Evolutionary conservation across 2,888 invertebrate species (phyloP).

Genomic region (Gonocerus acuteangulatus): DNA sequence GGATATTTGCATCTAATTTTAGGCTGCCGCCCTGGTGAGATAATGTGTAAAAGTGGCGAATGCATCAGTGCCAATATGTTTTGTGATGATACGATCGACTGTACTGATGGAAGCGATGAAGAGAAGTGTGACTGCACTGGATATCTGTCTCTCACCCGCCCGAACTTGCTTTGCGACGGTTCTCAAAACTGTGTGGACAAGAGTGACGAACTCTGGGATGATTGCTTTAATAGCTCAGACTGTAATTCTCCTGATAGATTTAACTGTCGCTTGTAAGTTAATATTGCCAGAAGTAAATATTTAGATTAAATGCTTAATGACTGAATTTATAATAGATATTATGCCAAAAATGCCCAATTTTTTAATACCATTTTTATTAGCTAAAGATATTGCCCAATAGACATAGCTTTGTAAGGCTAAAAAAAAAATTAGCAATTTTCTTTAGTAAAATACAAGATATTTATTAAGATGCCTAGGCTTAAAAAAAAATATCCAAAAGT

Average conservation of each 20-base stretch:
- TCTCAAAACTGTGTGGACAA: conserved; percentile 67
- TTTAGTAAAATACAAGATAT: too few relatives aligned
- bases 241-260: not conserved
- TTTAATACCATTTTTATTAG: too few relatives aligned
- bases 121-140: conserved; percentile 58
- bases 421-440: too few relatives aligned
- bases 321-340: too few relatives aligned
- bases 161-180: conserved; percentile 67
- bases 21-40: conserved; percentile 8
- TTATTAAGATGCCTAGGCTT: too few relatives aligned
- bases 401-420: too few relatives aligned
- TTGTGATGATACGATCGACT: conserved; percentile 60
- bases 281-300: too few relatives aligned
- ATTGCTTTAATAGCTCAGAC: conserved; percentile 45
- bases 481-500: too few relatives aligned
- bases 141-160: conserved; percentile 56
- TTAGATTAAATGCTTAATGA: too few relatives aligned
- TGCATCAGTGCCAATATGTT: conserved; percentile 63
- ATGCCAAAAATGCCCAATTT: too few relatives aligned
- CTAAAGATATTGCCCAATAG: too few relatives aligned
- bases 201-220: conserved; percentile 61
- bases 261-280: conserved; percentile 11
- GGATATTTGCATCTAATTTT: not conserved
- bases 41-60: conserved; percentile 36
- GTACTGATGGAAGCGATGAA: conserved; percentile 66